These are phyloP conservation scores for Masnerella sp. DNA, from an alignment of 2,888 invertebrate species.

Conservation along the genomic window DNA sequence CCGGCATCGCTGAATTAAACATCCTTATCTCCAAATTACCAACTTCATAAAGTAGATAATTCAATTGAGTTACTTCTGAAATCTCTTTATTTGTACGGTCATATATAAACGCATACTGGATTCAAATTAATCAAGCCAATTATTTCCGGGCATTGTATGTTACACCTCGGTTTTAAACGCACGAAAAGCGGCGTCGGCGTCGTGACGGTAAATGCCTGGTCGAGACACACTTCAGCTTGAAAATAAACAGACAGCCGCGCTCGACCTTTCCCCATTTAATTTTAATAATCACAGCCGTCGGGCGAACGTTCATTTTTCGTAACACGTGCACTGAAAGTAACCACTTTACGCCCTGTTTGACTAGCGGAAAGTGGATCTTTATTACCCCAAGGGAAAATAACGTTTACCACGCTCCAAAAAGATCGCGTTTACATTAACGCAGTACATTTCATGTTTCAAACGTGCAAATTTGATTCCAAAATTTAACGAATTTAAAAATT, in stretches of 20 bases:
- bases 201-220: no score
- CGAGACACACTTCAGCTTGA: slow-evolving; percentile 16
- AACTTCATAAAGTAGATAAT: slow-evolving; percentile 25
- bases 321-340: no score
- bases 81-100: slow-evolving; percentile 15
- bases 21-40: slow-evolving; percentile 20
- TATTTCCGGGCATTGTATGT: slow-evolving; percentile 9
- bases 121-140: slow-evolving; percentile 24
- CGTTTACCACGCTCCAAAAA: no score
- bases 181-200: slow-evolving; percentile 3
- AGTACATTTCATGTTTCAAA: no score
- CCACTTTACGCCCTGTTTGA: no score
- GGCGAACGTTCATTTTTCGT: slow-evolving; percentile 30
- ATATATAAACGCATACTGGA: background rate
- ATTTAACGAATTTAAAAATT: no score
- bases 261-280: slow-evolving; percentile 41
- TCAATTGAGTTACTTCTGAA: slow-evolving; percentile 17
- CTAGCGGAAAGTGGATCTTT: no score
- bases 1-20: slow-evolving; percentile 19
- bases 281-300: slow-evolving; percentile 16
- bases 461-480: no score
- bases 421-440: no score
- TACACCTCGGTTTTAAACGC: slow-evolving; percentile 15
- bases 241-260: slow-evolving; percentile 20
- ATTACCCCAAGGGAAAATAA: no score